phyloP scores from a whole-genome alignment of 2,797 vertebrate genomes.

The Sciurus vulgaris region DNA sequence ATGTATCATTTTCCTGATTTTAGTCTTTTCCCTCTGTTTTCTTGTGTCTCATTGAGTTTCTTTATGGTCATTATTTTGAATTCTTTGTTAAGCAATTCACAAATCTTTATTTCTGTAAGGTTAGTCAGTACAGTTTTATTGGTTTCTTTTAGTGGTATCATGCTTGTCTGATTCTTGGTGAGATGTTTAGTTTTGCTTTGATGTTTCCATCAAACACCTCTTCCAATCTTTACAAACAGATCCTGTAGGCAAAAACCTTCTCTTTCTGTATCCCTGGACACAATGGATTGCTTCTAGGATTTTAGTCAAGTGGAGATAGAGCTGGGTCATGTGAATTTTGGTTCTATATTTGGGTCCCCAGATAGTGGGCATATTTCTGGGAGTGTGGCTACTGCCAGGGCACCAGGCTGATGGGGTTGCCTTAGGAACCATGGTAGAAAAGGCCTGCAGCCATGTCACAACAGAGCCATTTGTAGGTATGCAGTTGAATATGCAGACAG shows the following conservation, averaged over 20 bases:
- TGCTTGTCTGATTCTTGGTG: background rate
- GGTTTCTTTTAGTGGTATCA: background rate
- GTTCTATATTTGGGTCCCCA: background rate
- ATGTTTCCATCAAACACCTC: background rate
- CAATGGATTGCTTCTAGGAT: background rate
- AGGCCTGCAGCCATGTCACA: background rate
- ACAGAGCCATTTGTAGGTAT: background rate
- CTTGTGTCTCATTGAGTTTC: background rate
- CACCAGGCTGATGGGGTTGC: background rate
- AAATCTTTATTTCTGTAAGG: background rate
- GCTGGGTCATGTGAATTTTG: background rate
- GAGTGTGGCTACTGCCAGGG: background rate
- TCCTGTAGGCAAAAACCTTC: background rate
- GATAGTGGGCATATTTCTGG: background rate
- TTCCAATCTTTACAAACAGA: background rate
- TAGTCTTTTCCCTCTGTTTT: background rate
- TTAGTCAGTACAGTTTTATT: background rate
- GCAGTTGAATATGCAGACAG: background rate
- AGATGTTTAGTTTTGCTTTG: background rate
- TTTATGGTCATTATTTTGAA: background rate
- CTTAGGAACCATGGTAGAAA: too few species aligned
- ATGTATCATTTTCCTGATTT: background rate
- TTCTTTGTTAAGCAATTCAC: background rate
- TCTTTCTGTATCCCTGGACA: background rate
- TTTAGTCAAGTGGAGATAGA: background rate